A percentile compares a stretch with the other conserved stretches of the same genome.
phyloP scores from a whole-genome alignment of 2,888 invertebrate genomes.

The Tubiluchus corallicola region DNA sequence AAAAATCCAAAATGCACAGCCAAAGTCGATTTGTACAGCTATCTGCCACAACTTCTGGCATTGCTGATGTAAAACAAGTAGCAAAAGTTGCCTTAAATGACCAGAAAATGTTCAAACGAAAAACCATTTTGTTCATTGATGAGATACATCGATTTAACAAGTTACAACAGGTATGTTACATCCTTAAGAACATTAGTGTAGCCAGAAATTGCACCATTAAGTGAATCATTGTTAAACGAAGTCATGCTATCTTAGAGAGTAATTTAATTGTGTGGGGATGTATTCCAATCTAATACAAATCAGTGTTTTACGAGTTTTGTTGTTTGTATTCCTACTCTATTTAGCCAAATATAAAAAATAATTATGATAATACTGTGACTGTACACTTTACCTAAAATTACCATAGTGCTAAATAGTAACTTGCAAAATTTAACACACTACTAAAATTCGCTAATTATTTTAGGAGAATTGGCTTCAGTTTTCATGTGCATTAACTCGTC shows the following conservation, averaged over 20 bases:
- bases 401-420: too few species aligned
- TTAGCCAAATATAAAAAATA: not conserved
- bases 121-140: slow-evolving; percentile 62
- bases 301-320: not conserved
- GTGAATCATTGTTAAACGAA: too few species aligned
- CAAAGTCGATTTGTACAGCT: slow-evolving; percentile 47
- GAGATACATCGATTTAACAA: slow-evolving; percentile 74
- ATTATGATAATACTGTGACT: too few species aligned
- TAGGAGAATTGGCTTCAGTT: too few species aligned
- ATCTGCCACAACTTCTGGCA: slow-evolving; percentile 54
- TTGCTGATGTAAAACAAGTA: slow-evolving; percentile 55
- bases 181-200: not conserved
- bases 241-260: too few species aligned
- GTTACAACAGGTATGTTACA: slow-evolving; percentile 43
- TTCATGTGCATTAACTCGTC: too few species aligned
- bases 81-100: slow-evolving; percentile 52
- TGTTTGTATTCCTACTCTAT: not conserved
- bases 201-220: not conserved
- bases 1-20: slow-evolving; percentile 39
- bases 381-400: too few species aligned
- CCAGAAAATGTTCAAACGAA: slow-evolving; percentile 42
- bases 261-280: too few species aligned
- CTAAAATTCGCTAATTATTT: too few species aligned
- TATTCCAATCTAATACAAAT: too few species aligned
- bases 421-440: too few species aligned